Evolutionary conservation across 2,888 invertebrate species (phyloP).

Genomic region (Nemotelus pantherinus): DNA sequence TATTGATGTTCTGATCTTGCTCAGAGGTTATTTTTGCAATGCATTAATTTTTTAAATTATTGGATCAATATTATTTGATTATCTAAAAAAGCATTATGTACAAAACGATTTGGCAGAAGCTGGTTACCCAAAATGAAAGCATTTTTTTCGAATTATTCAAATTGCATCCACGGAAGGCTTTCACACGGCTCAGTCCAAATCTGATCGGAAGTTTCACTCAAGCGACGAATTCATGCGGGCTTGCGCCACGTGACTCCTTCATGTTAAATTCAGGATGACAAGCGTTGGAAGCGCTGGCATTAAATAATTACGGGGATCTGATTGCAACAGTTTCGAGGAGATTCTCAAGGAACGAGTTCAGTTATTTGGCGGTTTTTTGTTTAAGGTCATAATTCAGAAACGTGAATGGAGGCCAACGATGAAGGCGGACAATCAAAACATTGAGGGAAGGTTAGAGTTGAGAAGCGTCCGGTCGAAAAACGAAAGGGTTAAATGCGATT

Average conservation of each 20-base stretch:
- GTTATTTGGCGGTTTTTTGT: constrained; percentile 30
- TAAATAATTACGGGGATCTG: constrained; percentile 54
- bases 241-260: constrained; percentile 53
- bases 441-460: constrained; percentile 23
- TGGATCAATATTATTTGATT: too few relatives aligned
- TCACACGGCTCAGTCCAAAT: constrained; percentile 53
- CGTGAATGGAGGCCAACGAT: constrained; percentile 25
- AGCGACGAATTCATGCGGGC: constrained; percentile 54
- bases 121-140: too few relatives aligned
- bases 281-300: constrained; percentile 41
- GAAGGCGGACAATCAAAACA: constrained; percentile 40
- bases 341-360: constrained; percentile 10
- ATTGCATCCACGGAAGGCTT: constrained; percentile 43
- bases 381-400: constrained; percentile 34
- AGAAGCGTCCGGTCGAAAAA: constrained; percentile 26
- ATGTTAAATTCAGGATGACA: constrained; percentile 33
- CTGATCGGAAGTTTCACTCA: constrained; percentile 54
- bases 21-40: too few relatives aligned
- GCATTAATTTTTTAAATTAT: too few relatives aligned
- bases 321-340: constrained; percentile 54
- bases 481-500: constrained; percentile 42
- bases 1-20: too few relatives aligned
- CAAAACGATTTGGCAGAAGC: too few relatives aligned
- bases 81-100: too few relatives aligned
- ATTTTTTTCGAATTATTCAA: constrained; percentile 11